Base-by-base conservation (phyloP, 2,113 vertebrate species). In the Uria aalge region DNA sequence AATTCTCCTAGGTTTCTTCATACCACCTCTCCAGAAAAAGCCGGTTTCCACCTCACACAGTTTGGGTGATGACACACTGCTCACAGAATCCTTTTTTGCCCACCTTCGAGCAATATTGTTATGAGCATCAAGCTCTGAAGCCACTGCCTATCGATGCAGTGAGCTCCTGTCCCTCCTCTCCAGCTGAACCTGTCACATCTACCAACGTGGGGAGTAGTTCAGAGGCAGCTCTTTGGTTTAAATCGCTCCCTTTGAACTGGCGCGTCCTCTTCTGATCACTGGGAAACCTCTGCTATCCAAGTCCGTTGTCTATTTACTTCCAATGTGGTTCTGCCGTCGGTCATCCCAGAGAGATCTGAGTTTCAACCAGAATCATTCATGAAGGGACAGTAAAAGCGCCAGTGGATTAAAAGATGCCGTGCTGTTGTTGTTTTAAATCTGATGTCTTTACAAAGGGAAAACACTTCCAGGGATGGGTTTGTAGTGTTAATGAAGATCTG, bases 401-500 rank as follows among this genome's bases (percentile, higher is more conserved):
- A 26, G 30, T 52, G 66, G 59, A 59, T 93, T 81, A 73, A 88
- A 95, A 88, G 72, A 69, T 73, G 45, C 16, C 5, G 1, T 6
- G 11, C 59, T 88, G 68, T 38, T 71, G 74, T 90, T 80, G 71
- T 85, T 93, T 90, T 47, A 93, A 88, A 88, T 85, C 69, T 48
- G 40, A 48, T 77, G 40, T 72, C 55, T 91, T 82, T 69, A 47
- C 79, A 91, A 78, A 77, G 76, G 45, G n/a, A 86, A 87, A 90
- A 50, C 52, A 29, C 83, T 95, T 57, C 41, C 52, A 79, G 32
- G 48, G 53, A 23, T 72, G 41, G 38, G 55, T 88, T 90, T 85
- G 60, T 83, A 45, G 43, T 85, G 50, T 85, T 97, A 95, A 95
- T 95, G 83, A 94, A 85, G 67, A 94, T 76, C 84, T 92, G 64